A percentile compares a stretch with the other conserved stretches of the same genome.
Evolutionary conservation across 92 coral and sea anemone species (phyloP).

Genomic region (Phenganax subtilis): DNA sequence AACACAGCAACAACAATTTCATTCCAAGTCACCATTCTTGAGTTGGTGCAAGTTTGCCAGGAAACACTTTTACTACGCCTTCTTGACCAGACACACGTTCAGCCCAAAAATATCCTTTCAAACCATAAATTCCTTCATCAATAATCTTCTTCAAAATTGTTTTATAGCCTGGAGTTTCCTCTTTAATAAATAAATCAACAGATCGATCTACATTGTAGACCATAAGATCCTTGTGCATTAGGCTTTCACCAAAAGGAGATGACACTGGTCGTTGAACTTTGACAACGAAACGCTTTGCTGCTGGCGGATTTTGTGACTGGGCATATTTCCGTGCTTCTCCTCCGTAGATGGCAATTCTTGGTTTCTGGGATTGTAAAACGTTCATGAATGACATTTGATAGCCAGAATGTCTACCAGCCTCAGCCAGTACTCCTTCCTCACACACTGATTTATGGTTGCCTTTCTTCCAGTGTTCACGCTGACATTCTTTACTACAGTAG

Average conservation of each 20-base stretch:
- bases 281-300: conserved; percentile 46
- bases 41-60: conserved; percentile 48
- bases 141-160: conserved; percentile 41
- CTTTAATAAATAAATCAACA: conserved; percentile 51
- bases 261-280: conserved; percentile 50
- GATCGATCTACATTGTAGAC: conserved; percentile 55
- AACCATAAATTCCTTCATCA: conserved; percentile 50
- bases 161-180: conserved; percentile 45
- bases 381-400: conserved; percentile 43
- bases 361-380: conserved; percentile 38
- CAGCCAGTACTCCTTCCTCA: conserved; percentile 49
- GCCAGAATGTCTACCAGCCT: conserved; percentile 39
- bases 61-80: conserved; percentile 41
- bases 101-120: conserved; percentile 57
- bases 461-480: conserved; percentile 52
- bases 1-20: not conserved
- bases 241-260: not conserved
- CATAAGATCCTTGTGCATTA: conserved; percentile 40
- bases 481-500: conserved; percentile 54
- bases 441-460: conserved; percentile 48
- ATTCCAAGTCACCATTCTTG: conserved; percentile 47
- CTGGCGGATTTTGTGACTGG: conserved; percentile 35
- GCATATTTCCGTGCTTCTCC: conserved; percentile 35
- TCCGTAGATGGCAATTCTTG: conserved; percentile 42
- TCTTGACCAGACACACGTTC: conserved; percentile 35